Base-by-base conservation (phyloP, 2,113 vertebrate genomes). In the Rhadina sibilatrix region DNA sequence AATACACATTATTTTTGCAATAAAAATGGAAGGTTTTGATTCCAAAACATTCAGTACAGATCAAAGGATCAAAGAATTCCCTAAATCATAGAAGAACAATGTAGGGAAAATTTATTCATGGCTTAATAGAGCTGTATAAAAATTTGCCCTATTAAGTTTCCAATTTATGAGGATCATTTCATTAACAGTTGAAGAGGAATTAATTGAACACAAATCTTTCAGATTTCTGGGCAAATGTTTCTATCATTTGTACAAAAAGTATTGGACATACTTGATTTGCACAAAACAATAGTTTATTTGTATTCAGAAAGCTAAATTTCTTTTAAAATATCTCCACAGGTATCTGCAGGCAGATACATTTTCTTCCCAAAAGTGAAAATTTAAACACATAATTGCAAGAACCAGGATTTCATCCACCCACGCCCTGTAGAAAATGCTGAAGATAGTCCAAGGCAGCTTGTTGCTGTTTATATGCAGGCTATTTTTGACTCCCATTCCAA, bases 401-500 rank as follows among this genome's bases (percentile, higher is more conserved):
- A 91, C 14, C 14, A 59, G 69, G 42, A 44, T 91, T 94, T 93
- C 44, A 83, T 91, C 78, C 49, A 68, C 38, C 49, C 89, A 38
- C 72, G 93, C 87, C 60, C 74, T 56, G 30, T n/a, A 93, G 89
- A 93, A 96, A 96, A 91, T 63, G 64, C 47, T 84, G 84, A 82
- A 91, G 83, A 78, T 64, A 93, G 84, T 77, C 84, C 42, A 59
- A 89, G 84, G 84, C 90, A 66, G 56, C 79, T 82, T 77, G 69
- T 89, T 89, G 74, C 89, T 59, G 47, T 94, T 95, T 95, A 96
- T 94, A 82, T 47, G 31, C 53, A 44, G 49, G 66, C 25, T 94
- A 95, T 95, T 96, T 96, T 88, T 88, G 85, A 31, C 54, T 94
- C 25, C 21, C 30, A 27, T 80, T 85, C 50, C 50, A 94, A 97